Percentiles rank a stretch among this genome's conserved stretches.
phyloP scores from a whole-genome alignment of 2,113 vertebrate species.

The Asarcornis scutulata region DNA sequence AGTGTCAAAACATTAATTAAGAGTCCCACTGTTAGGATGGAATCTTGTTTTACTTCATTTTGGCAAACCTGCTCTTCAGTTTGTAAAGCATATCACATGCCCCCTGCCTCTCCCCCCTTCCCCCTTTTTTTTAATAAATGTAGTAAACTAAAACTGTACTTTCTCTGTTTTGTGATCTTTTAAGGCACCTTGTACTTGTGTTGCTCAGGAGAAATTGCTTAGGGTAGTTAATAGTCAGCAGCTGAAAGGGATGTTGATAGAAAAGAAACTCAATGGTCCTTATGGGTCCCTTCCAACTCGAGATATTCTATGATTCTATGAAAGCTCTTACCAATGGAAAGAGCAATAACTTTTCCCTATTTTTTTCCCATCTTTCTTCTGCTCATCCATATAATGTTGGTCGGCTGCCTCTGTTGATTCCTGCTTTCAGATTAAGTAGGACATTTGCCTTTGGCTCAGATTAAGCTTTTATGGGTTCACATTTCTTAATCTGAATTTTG shows the following conservation, averaged over 20 bases:
- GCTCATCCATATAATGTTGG: not conserved
- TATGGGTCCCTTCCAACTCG: too few relatives aligned
- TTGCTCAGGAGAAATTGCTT: not conserved
- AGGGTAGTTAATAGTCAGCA: not conserved
- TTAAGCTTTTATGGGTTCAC: not conserved
- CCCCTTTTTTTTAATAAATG: not conserved
- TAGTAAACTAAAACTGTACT: not conserved
- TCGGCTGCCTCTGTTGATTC: not conserved
- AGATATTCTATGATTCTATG: too few relatives aligned
- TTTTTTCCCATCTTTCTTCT: not conserved
- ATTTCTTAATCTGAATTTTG: not conserved
- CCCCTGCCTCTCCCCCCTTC: too few relatives aligned
- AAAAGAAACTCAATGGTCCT: not conserved
- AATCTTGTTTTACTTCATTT: not conserved
- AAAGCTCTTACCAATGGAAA: not conserved
- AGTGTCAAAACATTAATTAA: not conserved
- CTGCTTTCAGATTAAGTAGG: not conserved
- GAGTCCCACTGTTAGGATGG: not conserved
- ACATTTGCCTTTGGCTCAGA: not conserved
- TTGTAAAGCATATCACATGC: not conserved
- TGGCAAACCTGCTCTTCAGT: not conserved
- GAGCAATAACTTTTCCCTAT: not conserved
- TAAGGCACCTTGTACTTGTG: not conserved
- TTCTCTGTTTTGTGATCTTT: not conserved
- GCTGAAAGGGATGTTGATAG: not conserved